Conservation (phyloP, 2,888 invertebrate genomes). For the Lordiphosa fenestrarum region DNA sequence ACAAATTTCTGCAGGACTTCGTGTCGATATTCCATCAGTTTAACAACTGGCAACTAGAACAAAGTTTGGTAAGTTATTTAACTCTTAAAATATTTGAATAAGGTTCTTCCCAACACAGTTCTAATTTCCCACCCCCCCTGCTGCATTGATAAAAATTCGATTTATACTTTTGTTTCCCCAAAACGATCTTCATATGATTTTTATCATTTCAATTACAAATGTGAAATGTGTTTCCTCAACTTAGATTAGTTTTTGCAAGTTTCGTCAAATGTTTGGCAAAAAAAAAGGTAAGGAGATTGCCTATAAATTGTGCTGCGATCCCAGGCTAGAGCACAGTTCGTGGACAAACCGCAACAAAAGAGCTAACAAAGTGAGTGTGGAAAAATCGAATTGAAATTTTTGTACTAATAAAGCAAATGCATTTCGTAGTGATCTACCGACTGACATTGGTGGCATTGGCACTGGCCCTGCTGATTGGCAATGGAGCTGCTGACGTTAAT, state of each 20-base stretch:
- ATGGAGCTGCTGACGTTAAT: conserved; percentile 29
- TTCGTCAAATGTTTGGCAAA: conserved; percentile 16
- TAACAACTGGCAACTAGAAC: too few species aligned
- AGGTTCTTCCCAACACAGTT: too few species aligned
- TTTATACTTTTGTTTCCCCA: too few species aligned
- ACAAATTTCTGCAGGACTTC: too few species aligned
- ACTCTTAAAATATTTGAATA: too few species aligned
- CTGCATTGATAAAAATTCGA: too few species aligned
- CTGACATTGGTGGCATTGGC: conserved; percentile 36
- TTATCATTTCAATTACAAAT: background rate
- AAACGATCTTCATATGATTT: too few species aligned
- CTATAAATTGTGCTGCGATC: conserved; percentile 45
- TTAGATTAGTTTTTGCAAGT: conserved; percentile 10
- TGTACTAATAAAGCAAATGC: too few species aligned
- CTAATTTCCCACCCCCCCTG: too few species aligned
- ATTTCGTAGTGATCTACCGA: conserved; percentile 34
- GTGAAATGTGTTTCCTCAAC: conserved; percentile 17
- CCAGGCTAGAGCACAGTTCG: conserved; percentile 7
- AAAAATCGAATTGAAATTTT: too few species aligned
- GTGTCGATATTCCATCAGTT: too few species aligned
- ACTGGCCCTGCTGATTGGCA: conserved; percentile 26
- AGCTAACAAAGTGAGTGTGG: conserved; percentile 12
- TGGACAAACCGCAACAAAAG: background rate
- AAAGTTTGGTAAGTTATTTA: too few species aligned
- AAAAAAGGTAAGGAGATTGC: background rate